These are phyloP conservation scores for Phycodurus eques DNA, from an alignment of 2,113 vertebrate species.

Conservation along the genomic window DNA sequence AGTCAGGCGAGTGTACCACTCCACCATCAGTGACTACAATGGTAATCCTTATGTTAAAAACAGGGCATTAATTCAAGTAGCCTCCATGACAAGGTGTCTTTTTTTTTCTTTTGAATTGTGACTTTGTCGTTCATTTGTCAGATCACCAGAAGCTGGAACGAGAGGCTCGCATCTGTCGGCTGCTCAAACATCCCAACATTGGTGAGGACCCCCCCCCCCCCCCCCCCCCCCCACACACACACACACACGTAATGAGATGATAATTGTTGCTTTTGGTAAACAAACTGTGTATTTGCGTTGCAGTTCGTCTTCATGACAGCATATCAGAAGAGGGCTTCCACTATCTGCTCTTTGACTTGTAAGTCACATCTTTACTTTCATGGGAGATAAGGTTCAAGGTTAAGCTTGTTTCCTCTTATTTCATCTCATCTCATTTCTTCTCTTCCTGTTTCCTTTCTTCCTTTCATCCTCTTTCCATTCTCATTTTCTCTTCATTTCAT, in stretches of 20 bases:
- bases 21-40: too few relatives aligned
- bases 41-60: not conserved
- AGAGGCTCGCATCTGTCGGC: conserved; percentile 92
- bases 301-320: conserved; percentile 94
- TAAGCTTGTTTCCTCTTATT: not conserved
- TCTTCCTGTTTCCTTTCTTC: too few relatives aligned
- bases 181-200: conserved; percentile 93
- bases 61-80: not conserved
- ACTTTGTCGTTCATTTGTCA: conserved; percentile 47
- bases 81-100: not conserved
- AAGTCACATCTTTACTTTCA: conserved; percentile 64
- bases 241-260: not conserved
- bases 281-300: not conserved
- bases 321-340: conserved; percentile 96
- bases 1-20: too few relatives aligned
- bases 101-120: not conserved
- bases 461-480: not conserved
- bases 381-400: too few relatives aligned
- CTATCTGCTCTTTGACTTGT: conserved; percentile 96
- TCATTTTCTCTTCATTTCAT: not conserved
- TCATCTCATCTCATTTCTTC: too few relatives aligned
- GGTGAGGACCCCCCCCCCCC: conserved; percentile 69
- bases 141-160: conserved; percentile 95
- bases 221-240: too few relatives aligned
- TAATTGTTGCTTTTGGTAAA: not conserved